Evolutionary conservation across 2,797 vertebrate species (phyloP).

Genomic region (Phoebastria nigripes): DNA sequence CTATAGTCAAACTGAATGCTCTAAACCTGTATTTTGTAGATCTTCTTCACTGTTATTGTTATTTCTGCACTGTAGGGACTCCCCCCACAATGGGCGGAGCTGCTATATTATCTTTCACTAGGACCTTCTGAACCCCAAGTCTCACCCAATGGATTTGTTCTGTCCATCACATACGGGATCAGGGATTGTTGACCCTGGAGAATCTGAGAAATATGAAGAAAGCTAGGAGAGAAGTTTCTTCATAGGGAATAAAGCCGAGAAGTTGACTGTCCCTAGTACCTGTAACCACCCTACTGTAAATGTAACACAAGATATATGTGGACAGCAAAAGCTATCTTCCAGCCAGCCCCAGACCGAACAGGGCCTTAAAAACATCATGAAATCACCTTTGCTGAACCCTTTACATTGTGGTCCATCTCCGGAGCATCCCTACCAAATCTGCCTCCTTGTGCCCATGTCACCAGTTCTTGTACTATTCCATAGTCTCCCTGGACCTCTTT

Average conservation of each 20-base stretch:
- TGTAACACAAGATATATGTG: rapidly evolving
- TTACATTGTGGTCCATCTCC: background rate
- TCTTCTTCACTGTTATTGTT: background rate
- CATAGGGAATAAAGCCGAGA: background rate
- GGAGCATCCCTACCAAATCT: background rate
- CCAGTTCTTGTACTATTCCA: background rate
- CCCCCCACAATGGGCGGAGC: background rate
- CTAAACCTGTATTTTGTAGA: background rate
- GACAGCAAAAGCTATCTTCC: background rate
- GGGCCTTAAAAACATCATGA: background rate
- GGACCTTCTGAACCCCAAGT: background rate
- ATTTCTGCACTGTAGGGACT: background rate
- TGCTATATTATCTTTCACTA: background rate
- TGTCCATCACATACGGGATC: background rate
- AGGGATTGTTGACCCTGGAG: background rate
- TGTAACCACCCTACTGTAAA: background rate
- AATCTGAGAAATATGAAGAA: background rate
- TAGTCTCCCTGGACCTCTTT: background rate
- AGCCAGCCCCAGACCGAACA: background rate
- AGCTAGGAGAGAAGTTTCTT: background rate
- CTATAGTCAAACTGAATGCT: background rate
- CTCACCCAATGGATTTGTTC: background rate
- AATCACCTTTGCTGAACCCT: background rate
- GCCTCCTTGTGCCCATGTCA: background rate
- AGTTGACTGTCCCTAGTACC: background rate